phyloP scores from a whole-genome alignment of 2,113 vertebrate genomes.

The Sceloporus undulatus region DNA sequence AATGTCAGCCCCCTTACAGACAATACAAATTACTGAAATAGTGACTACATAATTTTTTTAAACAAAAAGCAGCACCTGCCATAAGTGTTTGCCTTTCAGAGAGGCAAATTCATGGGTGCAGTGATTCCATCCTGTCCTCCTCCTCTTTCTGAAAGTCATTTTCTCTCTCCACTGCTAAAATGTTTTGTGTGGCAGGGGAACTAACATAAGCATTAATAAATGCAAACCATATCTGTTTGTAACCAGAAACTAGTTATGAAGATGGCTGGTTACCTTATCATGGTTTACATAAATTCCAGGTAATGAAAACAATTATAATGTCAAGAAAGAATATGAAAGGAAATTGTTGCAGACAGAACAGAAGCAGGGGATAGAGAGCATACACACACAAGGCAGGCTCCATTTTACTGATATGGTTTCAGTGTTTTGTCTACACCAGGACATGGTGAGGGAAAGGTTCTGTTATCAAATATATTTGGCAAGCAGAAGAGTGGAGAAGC shows the following conservation, averaged over 20 bases:
- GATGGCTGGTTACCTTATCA: neutral
- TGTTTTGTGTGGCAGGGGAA: neutral
- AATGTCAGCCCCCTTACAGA: neutral
- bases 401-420: neutral
- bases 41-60: neutral
- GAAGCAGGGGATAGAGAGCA: neutral
- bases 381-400: neutral
- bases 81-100: neutral
- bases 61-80: neutral
- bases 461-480: neutral
- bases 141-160: neutral
- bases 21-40: neutral
- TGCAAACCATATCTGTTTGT: neutral
- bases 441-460: neutral
- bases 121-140: rapidly evolving
- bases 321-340: neutral
- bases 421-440: neutral
- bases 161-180: neutral
- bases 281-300: neutral
- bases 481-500: constrained; percentile 8
- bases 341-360: neutral
- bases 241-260: neutral
- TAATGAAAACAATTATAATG: neutral
- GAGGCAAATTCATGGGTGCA: neutral
- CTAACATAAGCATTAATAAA: neutral